Evolutionary conservation across 2,113 vertebrate genomes (phyloP), one percentile per base, ranked within the genome.

Genomic region (Tychaedon coryphoeus): DNA sequence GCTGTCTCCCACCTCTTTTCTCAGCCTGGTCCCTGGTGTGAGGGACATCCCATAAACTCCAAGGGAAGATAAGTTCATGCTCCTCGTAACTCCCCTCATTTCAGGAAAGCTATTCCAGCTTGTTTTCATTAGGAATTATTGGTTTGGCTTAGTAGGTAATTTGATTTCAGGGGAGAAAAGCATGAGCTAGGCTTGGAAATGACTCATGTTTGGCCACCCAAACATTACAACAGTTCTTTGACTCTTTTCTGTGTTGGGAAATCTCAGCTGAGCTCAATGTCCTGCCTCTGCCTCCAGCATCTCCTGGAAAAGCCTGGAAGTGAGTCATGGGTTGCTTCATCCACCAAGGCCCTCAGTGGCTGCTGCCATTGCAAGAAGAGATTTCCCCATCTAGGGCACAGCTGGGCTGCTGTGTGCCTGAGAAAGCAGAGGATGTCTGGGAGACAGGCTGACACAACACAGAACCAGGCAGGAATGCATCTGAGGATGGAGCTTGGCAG

Each of bases 1-100:
- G 1, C 20, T 76, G 0, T 93, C 93, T 82, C 93, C 97, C 80
- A 97, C 97, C 40, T 98, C 96, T 65, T 98, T 97, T 80, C 96
- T 98, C 90, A 98, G 97, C 51, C 97, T 98, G 72, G 26, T 74
- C 19, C 33, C 47, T 28, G 76, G 57, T 65, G 34, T 4, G 4
- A 60, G 42, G 28, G 43, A 43, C 20, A 13, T 17, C 22, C 54
- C 56, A 48, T 25, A 40, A 88, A 33, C 14, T 62, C 47, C 50
- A 80, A 38, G 7, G 7, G 12, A 19, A 87, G 23, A 5, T 19
- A 34, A 76, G 4, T 57, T 80, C 16, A 18, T 58, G 34, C 8
- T 50, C 16, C 31, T 54, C 23, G 4, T 24, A 56, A 26, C 8
- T 72, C 43, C 45, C 8, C 20, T 71, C 7, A 25, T 36, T 65